Evolutionary conservation across 2,888 invertebrate species (phyloP), one percentile per base, ranked within the genome.

Genomic region (Drosophila siamana): DNA sequence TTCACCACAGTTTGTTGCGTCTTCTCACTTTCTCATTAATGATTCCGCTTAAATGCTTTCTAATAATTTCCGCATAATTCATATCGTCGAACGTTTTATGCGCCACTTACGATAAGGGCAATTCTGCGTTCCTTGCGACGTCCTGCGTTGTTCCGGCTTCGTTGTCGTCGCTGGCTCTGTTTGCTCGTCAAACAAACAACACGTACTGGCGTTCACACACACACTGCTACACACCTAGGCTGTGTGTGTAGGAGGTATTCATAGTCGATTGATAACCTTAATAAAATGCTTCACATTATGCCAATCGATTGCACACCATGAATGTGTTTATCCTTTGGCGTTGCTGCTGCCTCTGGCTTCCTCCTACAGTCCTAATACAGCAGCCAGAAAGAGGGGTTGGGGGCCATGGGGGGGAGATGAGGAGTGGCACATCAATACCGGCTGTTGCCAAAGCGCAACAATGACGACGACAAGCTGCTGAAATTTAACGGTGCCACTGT

Each of bases 251-350:
- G n/a, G n/a, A 22, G 16, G 70, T 81, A 86, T 86, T 85, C 87
- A 85, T 87, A 79, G 71, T 70, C 84, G 75, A 89, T 84, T 78
- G 84, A 84, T 89, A 89, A 86, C 88, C 87, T 86, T 87, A 89
- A 85, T 88, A 88, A 89, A 89, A 89, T 78, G 82, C 88, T 78
- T 81, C 87, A 81, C 89, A 87, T 89, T 88, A 89, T 88, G 88
- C 89, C 88, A 88, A 88, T 88, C 88, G 88, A 88, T 88, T 88
- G 89, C 88, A 88, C 89, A 88, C 80, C 89, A 88, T 88, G 89
- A 87, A 88, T 88, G 86, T 86, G 88, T 86, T 86, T 86, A 86
- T 86, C 86, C 88, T 82, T 86, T 81, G 81, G 78, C 68, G 30
- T 65, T 62, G 81, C 80, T 66, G 30, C 63, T 62, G 28, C 30